Base-by-base conservation (phyloP, 2,797 vertebrate species). In the Psittacula echo region DNA sequence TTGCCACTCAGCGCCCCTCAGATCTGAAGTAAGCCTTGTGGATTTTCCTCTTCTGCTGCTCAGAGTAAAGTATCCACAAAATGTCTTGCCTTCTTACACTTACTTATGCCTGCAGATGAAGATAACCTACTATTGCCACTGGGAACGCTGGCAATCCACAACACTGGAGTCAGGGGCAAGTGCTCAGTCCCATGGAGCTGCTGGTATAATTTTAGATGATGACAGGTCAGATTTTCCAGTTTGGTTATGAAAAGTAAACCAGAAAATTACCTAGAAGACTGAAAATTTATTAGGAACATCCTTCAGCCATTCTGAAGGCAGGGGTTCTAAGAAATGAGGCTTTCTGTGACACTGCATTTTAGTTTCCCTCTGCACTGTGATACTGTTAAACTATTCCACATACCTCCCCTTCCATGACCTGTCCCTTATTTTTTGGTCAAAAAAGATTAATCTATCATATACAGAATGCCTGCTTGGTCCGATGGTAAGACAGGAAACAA, bases 331-430 rank as follows among this genome's bases (percentile, higher is more conserved):
- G 72, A 74, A 89, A 85, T 5, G 1, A 83, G 34, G 19, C 29
- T 44, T 77, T 66, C 61, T 42, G 30, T 29, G 34, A 66, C 15
- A 60, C 8, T 7, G 18, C 21, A 51, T 32, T 58, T 83, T 85
- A 37, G 27, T 54, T 88, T 86, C 39, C 19, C 18, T 37, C 34
- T 13, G 34, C 58, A 61, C 21, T 37, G 23, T 2, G 1, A 62
- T 26, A 65, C 22, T 37, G 26, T 18, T 78, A 86, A 74, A 68
- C 23, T 74, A 75, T 11, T 47, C 56, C 4, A 7, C 5, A 34
- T 4, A 7, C 7, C 11, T 2, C 10, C 2, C 8, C 11, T 15
- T 29, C 20, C 18, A 7, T 1, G 34, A 71, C n/a, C 17, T 22
- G 24, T 60, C n/a, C 53, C 75, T 77, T 50, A 50, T 39, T 50